A percentile compares a stretch with the other conserved stretches of the same genome.
Conservation (phyloP, 2,888 invertebrate species). For the Empis livida region DNA sequence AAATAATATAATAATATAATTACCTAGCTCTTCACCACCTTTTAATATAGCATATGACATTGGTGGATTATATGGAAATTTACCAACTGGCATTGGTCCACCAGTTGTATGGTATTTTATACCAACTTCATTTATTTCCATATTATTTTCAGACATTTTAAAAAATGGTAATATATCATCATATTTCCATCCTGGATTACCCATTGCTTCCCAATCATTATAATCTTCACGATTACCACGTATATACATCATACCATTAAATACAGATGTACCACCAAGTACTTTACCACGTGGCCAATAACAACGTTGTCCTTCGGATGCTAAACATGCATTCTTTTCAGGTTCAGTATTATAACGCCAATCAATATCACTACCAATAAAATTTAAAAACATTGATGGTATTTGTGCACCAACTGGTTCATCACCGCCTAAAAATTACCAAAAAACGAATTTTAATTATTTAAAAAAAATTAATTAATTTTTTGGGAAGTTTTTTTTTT, state of each 20-base stretch:
- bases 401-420: constrained; percentile 81
- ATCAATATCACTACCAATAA: constrained; percentile 74
- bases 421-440: constrained; percentile 57
- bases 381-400: constrained; percentile 81
- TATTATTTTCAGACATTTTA: constrained; percentile 73
- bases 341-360: constrained; percentile 81
- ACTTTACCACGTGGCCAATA: constrained; percentile 83
- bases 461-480: too few species aligned
- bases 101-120: constrained; percentile 63
- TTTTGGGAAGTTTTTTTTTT: too few species aligned
- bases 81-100: constrained; percentile 63
- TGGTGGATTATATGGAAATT: constrained; percentile 78
- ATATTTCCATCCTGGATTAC: constrained; percentile 82
- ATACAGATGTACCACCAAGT: constrained; percentile 80
- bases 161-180: constrained; percentile 84
- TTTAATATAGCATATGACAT: constrained; percentile 62
- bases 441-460: too few species aligned
- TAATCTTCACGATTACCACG: constrained; percentile 77
- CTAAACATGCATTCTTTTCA: constrained; percentile 62
- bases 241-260: constrained; percentile 96
- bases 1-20: background rate
- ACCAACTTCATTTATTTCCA: constrained; percentile 56
- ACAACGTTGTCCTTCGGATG: constrained; percentile 53
- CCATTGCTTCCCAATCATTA: constrained; percentile 74
- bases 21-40: constrained; percentile 64